Percentiles rank a stretch among this genome's conserved stretches.
phyloP scores from a whole-genome alignment of 2,797 vertebrate species.

The Octomys mimax region DNA sequence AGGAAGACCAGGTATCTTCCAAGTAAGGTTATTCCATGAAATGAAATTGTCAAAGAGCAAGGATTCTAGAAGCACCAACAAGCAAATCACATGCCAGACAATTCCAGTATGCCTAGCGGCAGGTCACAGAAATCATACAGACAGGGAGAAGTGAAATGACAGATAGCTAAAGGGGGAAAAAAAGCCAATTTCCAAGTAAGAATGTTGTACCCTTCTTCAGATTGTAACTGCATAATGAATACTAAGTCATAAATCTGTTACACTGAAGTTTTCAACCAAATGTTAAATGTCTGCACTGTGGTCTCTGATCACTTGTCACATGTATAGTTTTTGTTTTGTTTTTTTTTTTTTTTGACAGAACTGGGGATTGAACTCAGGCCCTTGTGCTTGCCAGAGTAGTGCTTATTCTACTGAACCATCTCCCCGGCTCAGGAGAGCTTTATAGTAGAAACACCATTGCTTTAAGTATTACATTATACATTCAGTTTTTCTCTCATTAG shows the following conservation, averaged over 20 bases:
- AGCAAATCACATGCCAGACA: background rate
- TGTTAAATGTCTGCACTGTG: too few species aligned
- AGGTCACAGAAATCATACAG: background rate
- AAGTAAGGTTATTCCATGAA: background rate
- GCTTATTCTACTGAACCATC: too few species aligned
- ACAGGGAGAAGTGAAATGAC: background rate
- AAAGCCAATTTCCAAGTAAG: background rate
- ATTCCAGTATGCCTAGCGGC: background rate
- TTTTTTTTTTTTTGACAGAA: too few species aligned
- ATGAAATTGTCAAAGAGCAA: background rate
- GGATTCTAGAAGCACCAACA: background rate
- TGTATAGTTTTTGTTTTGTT: constrained; percentile 62
- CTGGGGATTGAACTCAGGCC: too few species aligned
- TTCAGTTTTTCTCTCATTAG: too few species aligned
- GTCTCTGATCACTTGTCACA: constrained; percentile 82
- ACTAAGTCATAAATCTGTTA: background rate
- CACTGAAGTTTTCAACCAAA: too few species aligned
- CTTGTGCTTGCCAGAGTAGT: too few species aligned
- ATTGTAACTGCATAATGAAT: constrained; percentile 76
- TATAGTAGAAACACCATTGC: constrained; percentile 88
- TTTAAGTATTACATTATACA: too few species aligned
- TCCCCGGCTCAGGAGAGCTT: constrained; percentile 79
- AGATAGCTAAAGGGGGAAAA: background rate
- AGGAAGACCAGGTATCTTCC: background rate
- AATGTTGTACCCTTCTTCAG: constrained; percentile 58